Base-by-base conservation (phyloP, 2,113 vertebrate genomes). In the Eidolon helvum region DNA sequence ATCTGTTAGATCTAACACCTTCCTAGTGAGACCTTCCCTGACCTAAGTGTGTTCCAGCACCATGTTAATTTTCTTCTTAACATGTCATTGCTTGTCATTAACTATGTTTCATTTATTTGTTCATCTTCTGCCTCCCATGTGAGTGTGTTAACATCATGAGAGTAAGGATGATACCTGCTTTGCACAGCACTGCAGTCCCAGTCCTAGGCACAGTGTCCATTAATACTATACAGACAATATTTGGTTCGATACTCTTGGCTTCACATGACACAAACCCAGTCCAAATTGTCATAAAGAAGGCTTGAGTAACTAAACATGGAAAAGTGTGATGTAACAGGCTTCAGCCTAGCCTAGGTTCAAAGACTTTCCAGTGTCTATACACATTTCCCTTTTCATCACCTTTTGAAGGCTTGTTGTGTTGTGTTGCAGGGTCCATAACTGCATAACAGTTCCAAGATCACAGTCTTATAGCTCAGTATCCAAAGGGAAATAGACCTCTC, bases 241-340 rank as follows among this genome's bases (percentile, higher is more conserved):
- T 63, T 24, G 40, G 8, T 11, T 75, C 33, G 45, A 0, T 84
- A 3, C 4, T 86, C n/a, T 79, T 65, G 45, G 18, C 19, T 90
- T 90, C 38, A 66, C 10, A 18, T 40, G 16, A n/a, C 12, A 33
- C 35, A 7, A 50, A n/a, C 7, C 5, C 33, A 61, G 19, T 38
- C 78, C 22, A 57, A 45, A 66, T 71, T 14, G 10, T 12, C 40
- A 43, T 30, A 21, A 90, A 66, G 22, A 11, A 11, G 40, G 8
- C 28, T 77, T 69, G 43, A 40, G 10, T 3, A 88, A 35, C 0
- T 21, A 69, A 30, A 21, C 14, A 30, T 11, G 43, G 24, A 86
- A n/a, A 91, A 18, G 0, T 19, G 1, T 4, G 38, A 24, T 22
- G 0, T 1, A 33, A 9, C 1, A 80, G 5, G 2, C 9, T 18